Evolutionary conservation across 2,888 invertebrate genomes (phyloP).

Genomic region (Epistrophella euchroma): DNA sequence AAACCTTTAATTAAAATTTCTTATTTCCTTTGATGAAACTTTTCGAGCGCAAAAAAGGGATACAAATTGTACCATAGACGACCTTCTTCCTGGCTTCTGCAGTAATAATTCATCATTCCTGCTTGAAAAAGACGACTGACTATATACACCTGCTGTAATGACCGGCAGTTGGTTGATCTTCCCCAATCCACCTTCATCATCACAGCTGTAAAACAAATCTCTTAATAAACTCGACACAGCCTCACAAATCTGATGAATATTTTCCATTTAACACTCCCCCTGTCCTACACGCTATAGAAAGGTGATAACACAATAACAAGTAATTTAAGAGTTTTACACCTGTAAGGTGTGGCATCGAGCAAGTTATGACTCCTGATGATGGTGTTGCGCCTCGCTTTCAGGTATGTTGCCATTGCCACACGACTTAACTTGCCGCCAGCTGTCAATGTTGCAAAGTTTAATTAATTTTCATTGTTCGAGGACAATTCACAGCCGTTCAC

Average conservation of each 20-base stretch:
- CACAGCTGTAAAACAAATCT: constrained; percentile 25
- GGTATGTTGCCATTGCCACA: constrained; percentile 5
- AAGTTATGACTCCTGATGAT: constrained; percentile 52
- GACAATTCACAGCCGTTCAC: constrained; percentile 34
- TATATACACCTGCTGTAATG: constrained; percentile 53
- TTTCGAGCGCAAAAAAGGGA: constrained; percentile 38
- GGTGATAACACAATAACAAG: constrained; percentile 72
- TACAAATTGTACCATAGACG: constrained; percentile 50
- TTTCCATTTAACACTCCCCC: constrained; percentile 62
- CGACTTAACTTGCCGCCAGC: constrained; percentile 37
- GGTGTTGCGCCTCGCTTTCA: constrained; percentile 4
- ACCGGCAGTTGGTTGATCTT: neutral
- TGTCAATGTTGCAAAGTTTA: constrained; percentile 70
- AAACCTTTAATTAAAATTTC: constrained; percentile 62
- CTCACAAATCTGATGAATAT: constrained; percentile 56
- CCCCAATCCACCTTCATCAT: neutral
- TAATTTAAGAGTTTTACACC: constrained; percentile 66
- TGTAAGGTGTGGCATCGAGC: constrained; percentile 37
- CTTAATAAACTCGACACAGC: constrained; percentile 38
- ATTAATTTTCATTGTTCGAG: constrained; percentile 72
- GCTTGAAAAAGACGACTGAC: constrained; percentile 1
- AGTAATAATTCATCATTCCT: constrained; percentile 36
- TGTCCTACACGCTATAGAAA: constrained; percentile 28
- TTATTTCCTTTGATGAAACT: constrained; percentile 51
- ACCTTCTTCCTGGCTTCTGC: constrained; percentile 31